These are phyloP conservation scores for Brachionus asplanchnoidis DNA, from an alignment of 1,140 invertebrate species.

Conservation along the genomic window DNA sequence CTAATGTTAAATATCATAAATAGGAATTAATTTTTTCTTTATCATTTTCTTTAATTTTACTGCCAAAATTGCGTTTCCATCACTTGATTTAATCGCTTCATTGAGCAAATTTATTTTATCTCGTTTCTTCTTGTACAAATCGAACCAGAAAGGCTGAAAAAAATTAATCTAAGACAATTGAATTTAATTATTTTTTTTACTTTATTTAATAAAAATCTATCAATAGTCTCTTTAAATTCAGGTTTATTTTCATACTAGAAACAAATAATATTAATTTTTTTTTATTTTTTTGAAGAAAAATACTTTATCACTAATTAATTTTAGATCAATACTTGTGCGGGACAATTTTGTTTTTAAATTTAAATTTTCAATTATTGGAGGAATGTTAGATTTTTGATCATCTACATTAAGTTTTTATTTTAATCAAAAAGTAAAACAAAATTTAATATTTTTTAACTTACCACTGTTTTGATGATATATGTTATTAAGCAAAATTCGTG, in stretches of 20 bases:
- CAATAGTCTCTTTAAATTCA: not conserved
- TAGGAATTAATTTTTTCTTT: not conserved
- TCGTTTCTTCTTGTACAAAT: conserved; percentile 29
- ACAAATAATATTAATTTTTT: not conserved
- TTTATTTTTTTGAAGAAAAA: not conserved
- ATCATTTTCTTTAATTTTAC: not conserved
- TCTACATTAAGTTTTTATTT: not conserved
- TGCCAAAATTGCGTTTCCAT: conserved; percentile 4
- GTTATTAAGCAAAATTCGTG: too few species aligned
- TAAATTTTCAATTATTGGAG: not conserved
- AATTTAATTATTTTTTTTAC: not conserved
- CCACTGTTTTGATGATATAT: too few species aligned
- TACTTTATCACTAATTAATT: not conserved
- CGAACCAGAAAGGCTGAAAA: not conserved
- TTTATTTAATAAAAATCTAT: conserved; percentile 7
- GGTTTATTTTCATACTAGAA: not conserved
- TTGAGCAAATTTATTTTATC: conserved; percentile 13
- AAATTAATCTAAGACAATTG: not conserved
- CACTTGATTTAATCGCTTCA: not conserved
- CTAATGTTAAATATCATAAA: not conserved
- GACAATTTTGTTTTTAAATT: conserved; percentile 9
- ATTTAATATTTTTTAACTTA: too few species aligned
- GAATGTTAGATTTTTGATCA: not conserved
- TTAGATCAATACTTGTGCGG: not conserved
- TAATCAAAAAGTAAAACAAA: too few species aligned